These are phyloP conservation scores for Notarius quadriscutis DNA, from an alignment of 2,113 vertebrate genomes.

Conservation along the genomic window DNA sequence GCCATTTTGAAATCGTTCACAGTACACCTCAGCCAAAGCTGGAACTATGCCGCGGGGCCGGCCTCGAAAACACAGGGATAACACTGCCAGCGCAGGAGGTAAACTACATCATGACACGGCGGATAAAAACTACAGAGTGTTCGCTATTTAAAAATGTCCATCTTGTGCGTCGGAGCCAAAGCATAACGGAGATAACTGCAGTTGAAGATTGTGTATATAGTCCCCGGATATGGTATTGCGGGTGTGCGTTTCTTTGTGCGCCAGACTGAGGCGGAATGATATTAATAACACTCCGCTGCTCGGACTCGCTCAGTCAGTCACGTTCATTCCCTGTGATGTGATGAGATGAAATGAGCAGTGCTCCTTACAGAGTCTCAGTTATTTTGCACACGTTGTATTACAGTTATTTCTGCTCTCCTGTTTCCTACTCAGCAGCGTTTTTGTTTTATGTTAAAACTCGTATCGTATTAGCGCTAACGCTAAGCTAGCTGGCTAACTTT, in stretches of 20 bases:
- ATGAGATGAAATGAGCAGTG: neutral
- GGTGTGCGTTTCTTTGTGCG: constrained; percentile 77
- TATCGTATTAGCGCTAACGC: neutral
- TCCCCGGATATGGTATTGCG: constrained; percentile 90
- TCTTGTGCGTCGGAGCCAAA: constrained; percentile 48
- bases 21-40: constrained; percentile 78
- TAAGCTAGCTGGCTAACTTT: constrained; percentile 15
- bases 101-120: constrained; percentile 73
- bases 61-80: constrained; percentile 85
- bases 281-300: constrained; percentile 72
- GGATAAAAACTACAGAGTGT: constrained; percentile 66
- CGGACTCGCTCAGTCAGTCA: neutral
- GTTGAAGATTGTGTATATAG: constrained; percentile 82
- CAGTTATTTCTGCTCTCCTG: too few relatives aligned
- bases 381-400: neutral
- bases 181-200: constrained; percentile 64
- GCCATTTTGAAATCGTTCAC: constrained; percentile 82
- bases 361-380: neutral
- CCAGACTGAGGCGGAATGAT: constrained; percentile 88
- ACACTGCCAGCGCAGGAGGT: constrained; percentile 85
- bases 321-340: neutral
- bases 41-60: constrained; percentile 96
- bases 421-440: neutral
- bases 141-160: constrained; percentile 56
- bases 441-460: neutral